These are phyloP conservation scores for Cephonodes hylas DNA, from an alignment of 2,888 invertebrate species.

Conservation along the genomic window DNA sequence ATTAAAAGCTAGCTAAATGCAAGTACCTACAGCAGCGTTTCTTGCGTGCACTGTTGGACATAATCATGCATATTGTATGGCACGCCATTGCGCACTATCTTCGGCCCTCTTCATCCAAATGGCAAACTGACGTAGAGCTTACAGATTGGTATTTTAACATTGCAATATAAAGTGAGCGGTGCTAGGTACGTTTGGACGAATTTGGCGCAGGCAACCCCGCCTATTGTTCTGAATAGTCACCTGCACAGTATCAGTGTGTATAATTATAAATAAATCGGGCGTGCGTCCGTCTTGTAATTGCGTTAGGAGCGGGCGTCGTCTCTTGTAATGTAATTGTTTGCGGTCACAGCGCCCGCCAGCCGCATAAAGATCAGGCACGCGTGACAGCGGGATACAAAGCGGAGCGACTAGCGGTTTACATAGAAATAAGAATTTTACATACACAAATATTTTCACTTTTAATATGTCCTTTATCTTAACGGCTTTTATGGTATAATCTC, in stretches of 20 bases:
- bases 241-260: conserved; percentile 10
- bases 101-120: too few species aligned
- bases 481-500: too few species aligned
- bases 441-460: not conserved
- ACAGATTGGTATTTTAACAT: too few species aligned
- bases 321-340: conserved; percentile 56
- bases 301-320: conserved; percentile 43
- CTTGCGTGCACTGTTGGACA: too few species aligned
- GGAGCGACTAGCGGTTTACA: not conserved
- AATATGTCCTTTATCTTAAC: too few species aligned
- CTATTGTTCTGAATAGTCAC: not conserved
- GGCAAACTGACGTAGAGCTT: too few species aligned
- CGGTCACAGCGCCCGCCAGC: conserved; percentile 38
- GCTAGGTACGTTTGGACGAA: not conserved
- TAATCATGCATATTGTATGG: too few species aligned
- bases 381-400: conserved; percentile 7
- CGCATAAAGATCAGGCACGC: conserved; percentile 16
- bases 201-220: not conserved
- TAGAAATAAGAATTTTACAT: not conserved
- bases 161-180: too few species aligned
- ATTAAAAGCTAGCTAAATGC: too few species aligned
- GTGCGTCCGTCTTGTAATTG: conserved; percentile 43
- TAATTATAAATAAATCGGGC: conserved; percentile 44
- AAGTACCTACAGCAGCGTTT: too few species aligned
- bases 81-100: too few species aligned